Conservation (phyloP, 2,888 invertebrate species). For the Apoda limacodes region DNA sequence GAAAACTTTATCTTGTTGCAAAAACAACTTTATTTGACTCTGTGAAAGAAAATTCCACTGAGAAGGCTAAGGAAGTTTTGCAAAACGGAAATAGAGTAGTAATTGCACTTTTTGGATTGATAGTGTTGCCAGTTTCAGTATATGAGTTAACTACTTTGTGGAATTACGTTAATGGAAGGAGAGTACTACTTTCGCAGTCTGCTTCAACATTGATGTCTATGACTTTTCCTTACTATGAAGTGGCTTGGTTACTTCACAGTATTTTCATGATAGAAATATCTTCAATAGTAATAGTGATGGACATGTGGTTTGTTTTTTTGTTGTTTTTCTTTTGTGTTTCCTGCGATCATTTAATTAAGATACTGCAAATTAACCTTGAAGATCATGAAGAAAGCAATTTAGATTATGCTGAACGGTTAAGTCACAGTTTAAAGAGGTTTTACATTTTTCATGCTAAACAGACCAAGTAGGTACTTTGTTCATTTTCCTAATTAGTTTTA, state of each 20-base stretch:
- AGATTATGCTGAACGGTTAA: conserved; percentile 29
- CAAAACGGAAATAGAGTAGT: conserved; percentile 24
- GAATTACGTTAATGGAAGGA: conserved; percentile 30
- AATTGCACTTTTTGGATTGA: conserved; percentile 20
- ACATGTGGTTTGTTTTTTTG: conserved; percentile 42
- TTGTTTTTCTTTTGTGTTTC: conserved; percentile 33
- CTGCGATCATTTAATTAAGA: conserved; percentile 27
- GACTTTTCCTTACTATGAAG: conserved; percentile 39
- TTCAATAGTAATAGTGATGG: conserved; percentile 28
- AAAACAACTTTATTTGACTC: conserved; percentile 31
- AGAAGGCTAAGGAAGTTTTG: conserved; percentile 21
- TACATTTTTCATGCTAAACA: conserved; percentile 31
- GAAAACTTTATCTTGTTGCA: conserved; percentile 28
- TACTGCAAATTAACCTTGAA: conserved; percentile 23
- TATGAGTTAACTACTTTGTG: conserved; percentile 33
- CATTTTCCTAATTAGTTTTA: too few relatives aligned
- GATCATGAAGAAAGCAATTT: conserved; percentile 18
- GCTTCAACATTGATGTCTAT: conserved; percentile 42
- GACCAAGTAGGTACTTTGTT: conserved; percentile 37
- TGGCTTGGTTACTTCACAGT: conserved; percentile 35
- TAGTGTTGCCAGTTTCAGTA: conserved; percentile 25
- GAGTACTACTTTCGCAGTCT: conserved; percentile 33
- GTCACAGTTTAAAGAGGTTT: conserved; percentile 29
- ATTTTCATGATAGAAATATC: conserved; percentile 30
- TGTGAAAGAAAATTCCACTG: conserved; percentile 23